Conservation (phyloP, 1,140 invertebrate species). For the Bombus terrestris region DNA sequence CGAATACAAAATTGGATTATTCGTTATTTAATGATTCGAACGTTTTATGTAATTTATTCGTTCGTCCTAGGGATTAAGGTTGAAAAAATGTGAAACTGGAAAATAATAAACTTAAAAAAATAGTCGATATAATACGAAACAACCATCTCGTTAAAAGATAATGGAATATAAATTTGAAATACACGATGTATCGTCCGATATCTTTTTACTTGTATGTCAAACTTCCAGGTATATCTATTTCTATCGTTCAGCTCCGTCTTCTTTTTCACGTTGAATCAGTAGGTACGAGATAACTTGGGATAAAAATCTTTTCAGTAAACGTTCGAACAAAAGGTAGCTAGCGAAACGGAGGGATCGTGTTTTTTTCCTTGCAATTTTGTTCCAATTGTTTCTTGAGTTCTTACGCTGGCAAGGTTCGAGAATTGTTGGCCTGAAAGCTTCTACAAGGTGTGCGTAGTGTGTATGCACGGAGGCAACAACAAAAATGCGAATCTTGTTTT, state of each 20-base stretch:
- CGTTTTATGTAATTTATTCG: background rate
- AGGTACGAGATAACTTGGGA: background rate
- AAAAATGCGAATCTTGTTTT: slow-evolving; percentile 29
- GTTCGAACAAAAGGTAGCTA: background rate
- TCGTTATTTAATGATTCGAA: too few species aligned
- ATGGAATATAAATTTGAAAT: too few species aligned
- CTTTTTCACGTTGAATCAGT: background rate
- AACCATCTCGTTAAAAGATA: too few species aligned
- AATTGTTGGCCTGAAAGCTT: slow-evolving; percentile 1
- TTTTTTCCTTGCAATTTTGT: background rate
- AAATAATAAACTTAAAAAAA: too few species aligned
- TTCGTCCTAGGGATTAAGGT: background rate
- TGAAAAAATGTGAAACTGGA: background rate
- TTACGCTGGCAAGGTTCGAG: background rate
- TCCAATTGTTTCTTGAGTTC: background rate
- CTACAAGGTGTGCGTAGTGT: background rate
- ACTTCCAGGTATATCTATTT: too few species aligned
- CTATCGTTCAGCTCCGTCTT: background rate
- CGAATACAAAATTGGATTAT: background rate
- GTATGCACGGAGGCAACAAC: background rate
- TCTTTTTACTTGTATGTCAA: too few species aligned
- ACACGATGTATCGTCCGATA: too few species aligned
- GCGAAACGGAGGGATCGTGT: background rate
- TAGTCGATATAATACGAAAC: too few species aligned
- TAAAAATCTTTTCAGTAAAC: background rate